Evolutionary conservation across 1,140 invertebrate genomes (phyloP), one percentile per base, ranked within the genome.

Genomic region (Psilanteris sp.): DNA sequence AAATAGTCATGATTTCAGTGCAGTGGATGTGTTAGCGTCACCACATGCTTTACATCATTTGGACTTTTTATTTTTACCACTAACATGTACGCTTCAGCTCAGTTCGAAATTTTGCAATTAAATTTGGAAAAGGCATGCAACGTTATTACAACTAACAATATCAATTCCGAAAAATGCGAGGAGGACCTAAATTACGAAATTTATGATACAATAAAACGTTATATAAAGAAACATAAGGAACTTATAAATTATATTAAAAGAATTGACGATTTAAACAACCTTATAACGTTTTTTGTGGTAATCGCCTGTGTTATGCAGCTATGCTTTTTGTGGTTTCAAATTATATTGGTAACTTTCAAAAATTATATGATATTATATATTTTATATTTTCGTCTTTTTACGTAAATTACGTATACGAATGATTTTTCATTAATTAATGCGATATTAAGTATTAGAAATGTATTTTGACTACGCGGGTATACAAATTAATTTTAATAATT

Each of bases 101-200:
- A 78, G 18, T 71, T 78, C 7, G 15, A 75, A 59, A 75, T 78
- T 6, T 27, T 78, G 8, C 71, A 75, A 54, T 20, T 32, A 2
- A 54, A 55, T 37, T 43, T 78, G 9, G 50, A 55, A 55, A 29
- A 52, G 13, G 9, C 26, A 3, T 37, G 37, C 29, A 15, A 66
- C 7, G 11, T 37, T 8, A 14, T 4, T 26, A 13, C 14, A 29
- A 22, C 26, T 4, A 9, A 26, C 7, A 26, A 26, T 26, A 26
- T 20, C 18, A 26, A 26, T 5, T 26, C 7, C 7, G 8, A 26
- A 26, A 8, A 26, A n/a, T n/a, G n/a, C n/a, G n/a, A n/a, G n/a
- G n/a, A n/a, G n/a, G n/a, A n/a, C n/a, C n/a, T 26, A 8, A 26
- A 3, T 26, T 6, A 5, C 24, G 4, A 6, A 6, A 3, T 48